Conservation (phyloP, 2,888 invertebrate species). For the Lasioglossum lativentre region DNA sequence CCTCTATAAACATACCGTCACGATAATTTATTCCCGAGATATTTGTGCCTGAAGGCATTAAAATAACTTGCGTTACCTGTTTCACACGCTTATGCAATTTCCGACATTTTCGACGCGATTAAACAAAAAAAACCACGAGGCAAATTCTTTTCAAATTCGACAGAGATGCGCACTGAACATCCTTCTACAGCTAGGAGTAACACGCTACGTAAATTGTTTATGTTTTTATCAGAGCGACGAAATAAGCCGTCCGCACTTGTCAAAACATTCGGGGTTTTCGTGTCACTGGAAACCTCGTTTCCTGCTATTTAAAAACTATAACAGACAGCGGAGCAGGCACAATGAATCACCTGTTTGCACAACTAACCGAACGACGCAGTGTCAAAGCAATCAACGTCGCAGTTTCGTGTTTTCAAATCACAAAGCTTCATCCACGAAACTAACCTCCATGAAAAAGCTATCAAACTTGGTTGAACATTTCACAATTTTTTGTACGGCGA, state of each 20-base stretch:
- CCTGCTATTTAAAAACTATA: neutral
- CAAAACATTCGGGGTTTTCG: neutral
- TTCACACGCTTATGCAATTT: slow-evolving; percentile 1
- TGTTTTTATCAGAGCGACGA: neutral
- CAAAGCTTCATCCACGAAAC: neutral
- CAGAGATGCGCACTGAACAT: neutral
- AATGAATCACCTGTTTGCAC: slow-evolving; percentile 13
- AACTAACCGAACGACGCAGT: neutral
- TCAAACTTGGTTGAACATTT: neutral
- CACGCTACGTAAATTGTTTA: neutral
- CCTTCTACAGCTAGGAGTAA: accelerated
- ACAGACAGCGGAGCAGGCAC: neutral
- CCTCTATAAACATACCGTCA: neutral
- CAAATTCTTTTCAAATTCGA: neutral
- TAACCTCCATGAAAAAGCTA: neutral
- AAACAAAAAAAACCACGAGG: neutral
- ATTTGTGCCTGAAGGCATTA: neutral
- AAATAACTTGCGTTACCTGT: neutral
- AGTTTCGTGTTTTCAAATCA: neutral
- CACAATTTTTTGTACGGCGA: neutral
- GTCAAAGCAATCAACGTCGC: neutral
- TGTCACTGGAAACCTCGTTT: neutral
- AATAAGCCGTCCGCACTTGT: neutral
- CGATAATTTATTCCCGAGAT: neutral
- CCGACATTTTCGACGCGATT: neutral